A percentile compares a stretch with the other conserved stretches of the same genome.
Conservation (phyloP, 2,113 vertebrate genomes). For the Megaceryle maxima region DNA sequence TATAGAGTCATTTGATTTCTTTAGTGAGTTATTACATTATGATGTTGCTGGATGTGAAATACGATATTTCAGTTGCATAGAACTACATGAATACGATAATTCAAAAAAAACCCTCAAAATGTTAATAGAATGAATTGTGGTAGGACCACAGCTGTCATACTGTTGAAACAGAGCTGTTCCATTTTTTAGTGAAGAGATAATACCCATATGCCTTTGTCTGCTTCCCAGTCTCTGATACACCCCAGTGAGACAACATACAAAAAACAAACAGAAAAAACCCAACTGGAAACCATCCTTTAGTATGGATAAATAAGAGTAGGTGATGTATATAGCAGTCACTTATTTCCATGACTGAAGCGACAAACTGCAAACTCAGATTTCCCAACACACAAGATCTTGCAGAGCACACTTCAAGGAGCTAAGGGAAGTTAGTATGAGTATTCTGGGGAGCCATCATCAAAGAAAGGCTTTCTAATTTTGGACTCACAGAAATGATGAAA, state of each 20-base stretch:
- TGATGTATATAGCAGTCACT: neutral
- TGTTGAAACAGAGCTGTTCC: neutral
- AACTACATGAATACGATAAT: fast-evolving
- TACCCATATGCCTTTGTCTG: neutral
- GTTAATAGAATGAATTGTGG: neutral
- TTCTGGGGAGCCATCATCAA: neutral
- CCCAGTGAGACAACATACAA: neutral
- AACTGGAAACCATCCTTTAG: neutral
- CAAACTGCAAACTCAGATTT: neutral
- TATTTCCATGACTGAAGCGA: neutral
- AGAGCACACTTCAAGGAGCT: fast-evolving
- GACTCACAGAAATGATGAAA: neutral
- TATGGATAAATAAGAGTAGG: neutral
- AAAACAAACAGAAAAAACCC: neutral
- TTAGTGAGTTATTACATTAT: neutral
- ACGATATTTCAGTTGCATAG: neutral
- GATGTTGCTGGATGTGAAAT: neutral
- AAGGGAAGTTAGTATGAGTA: neutral
- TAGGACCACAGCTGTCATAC: neutral
- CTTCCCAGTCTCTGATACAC: neutral
- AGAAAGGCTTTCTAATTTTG: neutral
- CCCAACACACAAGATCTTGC: neutral
- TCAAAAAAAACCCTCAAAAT: neutral
- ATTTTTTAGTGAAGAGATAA: neutral
- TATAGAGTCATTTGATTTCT: neutral